Conservation (phyloP, 2,113 vertebrate genomes). For the Ptyas mucosa region DNA sequence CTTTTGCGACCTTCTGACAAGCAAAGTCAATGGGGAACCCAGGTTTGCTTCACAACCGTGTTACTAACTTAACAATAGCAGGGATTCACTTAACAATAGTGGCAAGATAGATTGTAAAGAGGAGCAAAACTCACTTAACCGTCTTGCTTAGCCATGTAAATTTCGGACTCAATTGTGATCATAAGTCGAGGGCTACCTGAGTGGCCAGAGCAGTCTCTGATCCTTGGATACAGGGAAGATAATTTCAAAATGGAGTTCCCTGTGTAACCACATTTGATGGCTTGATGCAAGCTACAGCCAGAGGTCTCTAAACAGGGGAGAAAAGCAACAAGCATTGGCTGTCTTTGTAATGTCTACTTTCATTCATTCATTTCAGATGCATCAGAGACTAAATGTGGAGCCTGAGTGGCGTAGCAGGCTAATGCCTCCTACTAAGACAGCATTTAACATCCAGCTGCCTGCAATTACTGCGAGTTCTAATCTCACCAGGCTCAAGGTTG, state of each 20-base stretch:
- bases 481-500: no score
- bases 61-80: neutral
- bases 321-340: neutral
- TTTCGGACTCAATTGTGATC: neutral
- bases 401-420: no score
- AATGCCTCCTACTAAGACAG: no score
- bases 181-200: neutral
- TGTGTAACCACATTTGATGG: neutral
- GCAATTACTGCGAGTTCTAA: no score
- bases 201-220: neutral
- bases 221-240: neutral
- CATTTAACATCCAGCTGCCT: no score
- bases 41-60: neutral
- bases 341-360: neutral
- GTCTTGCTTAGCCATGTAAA: neutral
- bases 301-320: neutral
- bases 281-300: neutral
- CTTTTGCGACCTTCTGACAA: neutral
- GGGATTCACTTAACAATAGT: neutral
- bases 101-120: neutral
- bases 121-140: neutral
- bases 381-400: neutral
- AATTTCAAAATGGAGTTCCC: neutral
- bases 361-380: neutral
- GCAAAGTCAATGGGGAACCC: neutral